Conservation (phyloP, 2,797 vertebrate species). For the Adelosebastes latens region DNA sequence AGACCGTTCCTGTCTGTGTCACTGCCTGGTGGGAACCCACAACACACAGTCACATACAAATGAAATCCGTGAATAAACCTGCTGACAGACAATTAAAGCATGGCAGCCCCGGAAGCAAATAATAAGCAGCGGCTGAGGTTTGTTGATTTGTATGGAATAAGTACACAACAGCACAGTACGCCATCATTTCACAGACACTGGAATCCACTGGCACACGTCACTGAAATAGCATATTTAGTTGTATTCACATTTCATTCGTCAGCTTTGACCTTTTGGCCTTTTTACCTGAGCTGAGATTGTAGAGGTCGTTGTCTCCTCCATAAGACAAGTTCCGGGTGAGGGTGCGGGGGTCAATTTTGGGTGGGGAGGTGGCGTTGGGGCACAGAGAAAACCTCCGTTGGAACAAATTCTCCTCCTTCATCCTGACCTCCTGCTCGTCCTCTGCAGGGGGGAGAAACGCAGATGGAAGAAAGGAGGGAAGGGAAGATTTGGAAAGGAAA, state of each 20-base stretch:
- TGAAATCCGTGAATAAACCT: slow-evolving; percentile 52
- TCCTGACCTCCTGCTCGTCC: slow-evolving; percentile 85
- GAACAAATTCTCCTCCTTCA: slow-evolving; percentile 97
- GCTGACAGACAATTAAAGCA: slow-evolving; percentile 64
- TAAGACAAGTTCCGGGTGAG: slow-evolving; percentile 91
- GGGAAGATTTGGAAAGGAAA: background rate
- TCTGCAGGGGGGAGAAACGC: slow-evolving; percentile 75
- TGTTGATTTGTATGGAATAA: slow-evolving; percentile 23
- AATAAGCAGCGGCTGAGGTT: slow-evolving; percentile 45
- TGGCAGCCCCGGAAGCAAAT: slow-evolving; percentile 40
- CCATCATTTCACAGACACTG: slow-evolving; percentile 11
- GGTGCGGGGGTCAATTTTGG: slow-evolving; percentile 89
- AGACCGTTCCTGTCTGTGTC: slow-evolving; percentile 88
- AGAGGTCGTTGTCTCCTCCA: slow-evolving; percentile 88
- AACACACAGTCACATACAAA: slow-evolving; percentile 73
- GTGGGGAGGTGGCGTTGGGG: slow-evolving; percentile 88
- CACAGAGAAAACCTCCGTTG: slow-evolving; percentile 93
- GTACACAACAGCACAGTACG: background rate
- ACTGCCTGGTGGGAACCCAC: slow-evolving; percentile 87
- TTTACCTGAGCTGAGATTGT: slow-evolving; percentile 89
- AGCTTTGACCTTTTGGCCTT: background rate
- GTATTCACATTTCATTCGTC: background rate
- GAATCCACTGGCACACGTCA: background rate
- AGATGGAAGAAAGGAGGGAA: background rate
- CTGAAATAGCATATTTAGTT: background rate